Conservation (phyloP, 2,888 invertebrate genomes). For the Caenorhabditis imperialis region DNA sequence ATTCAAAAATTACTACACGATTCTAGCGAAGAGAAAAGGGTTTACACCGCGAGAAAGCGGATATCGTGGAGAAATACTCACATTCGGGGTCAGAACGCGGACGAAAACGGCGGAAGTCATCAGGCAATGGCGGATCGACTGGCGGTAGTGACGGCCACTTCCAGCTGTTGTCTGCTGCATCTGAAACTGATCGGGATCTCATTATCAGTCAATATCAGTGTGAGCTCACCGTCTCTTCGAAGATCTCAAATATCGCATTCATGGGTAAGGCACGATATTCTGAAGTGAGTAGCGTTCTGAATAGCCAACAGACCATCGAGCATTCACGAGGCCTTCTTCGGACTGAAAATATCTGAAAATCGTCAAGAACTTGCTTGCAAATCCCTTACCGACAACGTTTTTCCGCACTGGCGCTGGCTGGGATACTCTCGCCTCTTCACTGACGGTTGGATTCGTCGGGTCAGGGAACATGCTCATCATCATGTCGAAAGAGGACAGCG, state of each 20-base stretch:
- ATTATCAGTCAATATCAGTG: background rate
- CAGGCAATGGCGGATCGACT: constrained; percentile 64
- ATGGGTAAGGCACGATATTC: constrained; percentile 66
- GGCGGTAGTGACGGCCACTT: constrained; percentile 62
- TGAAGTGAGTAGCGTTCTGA: constrained; percentile 64
- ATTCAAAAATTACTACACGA: no score
- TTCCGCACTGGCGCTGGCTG: constrained; percentile 23
- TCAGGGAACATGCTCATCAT: constrained; percentile 58
- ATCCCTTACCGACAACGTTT: constrained; percentile 50
- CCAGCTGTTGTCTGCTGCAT: constrained; percentile 58
- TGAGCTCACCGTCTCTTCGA: constrained; percentile 60
- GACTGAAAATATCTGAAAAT: constrained; percentile 53
- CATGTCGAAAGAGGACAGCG: constrained; percentile 54
- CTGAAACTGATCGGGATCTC: constrained; percentile 14
- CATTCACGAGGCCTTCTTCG: constrained; percentile 63
- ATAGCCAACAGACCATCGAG: constrained; percentile 67
- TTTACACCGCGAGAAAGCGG: no score
- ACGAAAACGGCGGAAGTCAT: constrained; percentile 65
- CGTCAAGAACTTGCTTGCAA: constrained; percentile 7
- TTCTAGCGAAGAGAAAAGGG: no score
- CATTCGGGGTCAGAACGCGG: constrained; percentile 67
- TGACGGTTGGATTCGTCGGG: constrained; percentile 29
- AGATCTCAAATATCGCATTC: constrained; percentile 64
- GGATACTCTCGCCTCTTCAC: constrained; percentile 12
- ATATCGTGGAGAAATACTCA: constrained; percentile 47